Evolutionary conservation across 23 tunicate genomes (phyloP).

Genomic region (Styela clava): DNA sequence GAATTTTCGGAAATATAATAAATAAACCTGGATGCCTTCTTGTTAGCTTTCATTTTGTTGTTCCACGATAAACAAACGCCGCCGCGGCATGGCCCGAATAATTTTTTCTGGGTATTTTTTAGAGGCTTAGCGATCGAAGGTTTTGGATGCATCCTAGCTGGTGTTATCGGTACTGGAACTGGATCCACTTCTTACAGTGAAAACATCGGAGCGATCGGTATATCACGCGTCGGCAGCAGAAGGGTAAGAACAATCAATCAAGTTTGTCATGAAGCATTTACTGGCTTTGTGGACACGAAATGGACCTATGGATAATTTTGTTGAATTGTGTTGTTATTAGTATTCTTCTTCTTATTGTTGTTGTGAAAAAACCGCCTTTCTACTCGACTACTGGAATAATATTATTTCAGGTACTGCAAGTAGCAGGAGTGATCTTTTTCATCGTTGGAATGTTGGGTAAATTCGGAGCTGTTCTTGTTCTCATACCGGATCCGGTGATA

Average conservation of each 20-base stretch:
- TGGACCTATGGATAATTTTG: too few relatives aligned
- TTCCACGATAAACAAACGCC: too few relatives aligned
- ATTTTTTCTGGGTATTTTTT: too few relatives aligned
- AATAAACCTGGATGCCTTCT: too few relatives aligned
- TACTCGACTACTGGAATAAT: too few relatives aligned
- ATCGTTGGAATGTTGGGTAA: constrained; percentile 71
- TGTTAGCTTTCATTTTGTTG: too few relatives aligned
- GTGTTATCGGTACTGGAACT: constrained; percentile 76
- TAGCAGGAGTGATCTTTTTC: constrained; percentile 51
- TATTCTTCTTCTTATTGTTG: too few relatives aligned
- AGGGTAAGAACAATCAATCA: constrained; percentile 35
- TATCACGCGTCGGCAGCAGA: constrained; percentile 86
- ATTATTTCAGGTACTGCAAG: constrained; percentile 65
- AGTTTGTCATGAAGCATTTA: not conserved
- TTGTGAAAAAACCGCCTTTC: too few relatives aligned
- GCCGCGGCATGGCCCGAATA: too few relatives aligned
- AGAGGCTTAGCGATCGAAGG: constrained; percentile 94
- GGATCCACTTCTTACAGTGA: constrained; percentile 90
- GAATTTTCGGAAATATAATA: too few relatives aligned
- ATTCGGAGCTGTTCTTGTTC: constrained; percentile 80
- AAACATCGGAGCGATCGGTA: constrained; percentile 80
- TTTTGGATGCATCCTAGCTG: constrained; percentile 65
- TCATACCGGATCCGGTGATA: constrained; percentile 88
- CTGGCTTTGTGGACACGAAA: too few relatives aligned
- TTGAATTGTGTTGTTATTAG: too few relatives aligned